These are phyloP conservation scores for Decapterus maruadsi DNA, from an alignment of 2,797 vertebrate species.

Conservation along the genomic window DNA sequence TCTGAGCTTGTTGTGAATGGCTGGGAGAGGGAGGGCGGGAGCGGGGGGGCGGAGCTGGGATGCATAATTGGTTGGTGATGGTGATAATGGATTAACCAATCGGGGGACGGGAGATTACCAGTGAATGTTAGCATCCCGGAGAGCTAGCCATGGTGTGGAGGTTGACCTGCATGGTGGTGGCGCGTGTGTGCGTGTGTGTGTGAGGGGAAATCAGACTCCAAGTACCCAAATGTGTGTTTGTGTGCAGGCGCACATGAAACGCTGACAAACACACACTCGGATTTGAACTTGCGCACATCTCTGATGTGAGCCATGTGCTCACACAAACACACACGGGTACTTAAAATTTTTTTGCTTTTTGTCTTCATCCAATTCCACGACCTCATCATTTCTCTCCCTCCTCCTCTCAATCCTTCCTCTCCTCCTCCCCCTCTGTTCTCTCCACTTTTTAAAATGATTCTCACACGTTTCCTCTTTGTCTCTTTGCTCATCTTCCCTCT, in stretches of 20 bases:
- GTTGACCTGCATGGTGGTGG: conserved; percentile 65
- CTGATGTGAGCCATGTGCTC: not conserved
- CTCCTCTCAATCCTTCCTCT: conserved; percentile 49
- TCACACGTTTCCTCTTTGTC: conserved; percentile 31
- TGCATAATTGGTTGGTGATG: conserved; percentile 78
- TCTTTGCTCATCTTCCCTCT: conserved; percentile 5
- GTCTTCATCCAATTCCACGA: conserved; percentile 59
- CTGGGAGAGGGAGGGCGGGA: conserved; percentile 51
- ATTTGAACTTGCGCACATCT: not conserved
- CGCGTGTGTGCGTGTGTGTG: not conserved
- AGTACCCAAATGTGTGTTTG: conserved; percentile 73
- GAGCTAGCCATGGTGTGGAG: conserved; percentile 48
- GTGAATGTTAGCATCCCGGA: conserved; percentile 61
- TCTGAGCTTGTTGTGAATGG: conserved; percentile 77
- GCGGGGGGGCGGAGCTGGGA: conserved; percentile 37
- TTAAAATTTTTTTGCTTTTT: conserved; percentile 43
- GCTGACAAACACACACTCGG: not conserved
- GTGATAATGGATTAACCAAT: conserved; percentile 68
- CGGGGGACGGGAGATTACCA: conserved; percentile 54
- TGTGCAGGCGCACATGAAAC: conserved; percentile 33
- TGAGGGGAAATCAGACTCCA: conserved; percentile 20
- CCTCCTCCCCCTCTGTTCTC: conserved; percentile 32
- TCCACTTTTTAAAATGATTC: conserved; percentile 42
- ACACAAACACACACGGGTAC: conserved; percentile 72
- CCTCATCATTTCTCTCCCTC: conserved; percentile 61